Base-by-base conservation (phyloP, 2,888 invertebrate species). In the Andrena minutula region DNA sequence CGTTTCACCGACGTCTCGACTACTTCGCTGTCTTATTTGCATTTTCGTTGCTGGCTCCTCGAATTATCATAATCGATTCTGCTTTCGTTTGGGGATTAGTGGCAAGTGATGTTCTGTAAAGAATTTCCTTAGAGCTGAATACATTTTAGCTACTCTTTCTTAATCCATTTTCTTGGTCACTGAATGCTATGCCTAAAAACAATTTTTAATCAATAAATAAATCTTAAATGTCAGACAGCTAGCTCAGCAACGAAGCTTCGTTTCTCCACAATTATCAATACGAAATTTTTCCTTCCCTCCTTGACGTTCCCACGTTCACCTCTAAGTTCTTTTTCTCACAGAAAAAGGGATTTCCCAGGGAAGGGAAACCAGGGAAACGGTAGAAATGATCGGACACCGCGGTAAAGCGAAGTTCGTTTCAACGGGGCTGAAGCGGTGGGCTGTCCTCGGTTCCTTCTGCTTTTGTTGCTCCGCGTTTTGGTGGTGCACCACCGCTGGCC, bases 391-490 rank as follows among this genome's bases (percentile, higher is more conserved):
- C 83, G 61, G 78, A 64, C 69, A 69, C 71, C 23, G 64, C 77
- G 56, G 70, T 30, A 47, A 61, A 71, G 82, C 77, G 86, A 88
- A 84, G 77, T 75, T 78, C 85, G 89, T 86, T 84, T 83, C 10
- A 10, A 85, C 49, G 86, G 89, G 87, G 87, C 87, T 85, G 88
- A 89, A 90, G 86, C 90, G 86, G 86, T 90, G 91, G 91, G 89
- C 90, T 79, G 91, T 86, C 82, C 91, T 70, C 70, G 49, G 63
- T n/a, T 78, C 65, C 84, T 81, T 83, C 82, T 89, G 85, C 81
- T 90, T 88, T 90, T 88, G 85, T 89, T 89, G 83, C 84, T 79
- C 83, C 82, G 84, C 87, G 84, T 89, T 88, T 89, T 84, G 89
- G 89, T 84, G 86, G 86, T 86, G 84, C 73, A 79, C 88, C 86